A percentile compares a stretch with the other conserved stretches of the same genome.
phyloP scores from a whole-genome alignment of 2,797 vertebrate genomes.

The Microcaecilia unicolor region DNA sequence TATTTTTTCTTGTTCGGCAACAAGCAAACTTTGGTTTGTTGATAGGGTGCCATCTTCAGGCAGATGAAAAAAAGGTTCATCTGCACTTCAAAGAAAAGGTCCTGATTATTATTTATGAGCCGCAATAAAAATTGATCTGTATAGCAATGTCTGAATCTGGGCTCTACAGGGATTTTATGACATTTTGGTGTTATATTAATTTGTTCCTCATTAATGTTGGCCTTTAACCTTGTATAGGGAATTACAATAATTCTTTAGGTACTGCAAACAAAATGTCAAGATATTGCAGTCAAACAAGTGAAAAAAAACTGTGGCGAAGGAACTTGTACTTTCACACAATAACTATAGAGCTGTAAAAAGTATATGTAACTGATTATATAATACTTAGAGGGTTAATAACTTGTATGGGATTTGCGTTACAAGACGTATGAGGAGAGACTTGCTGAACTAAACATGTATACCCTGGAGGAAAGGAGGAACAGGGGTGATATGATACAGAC shows the following conservation, averaged over 20 bases:
- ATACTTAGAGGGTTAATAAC: no score
- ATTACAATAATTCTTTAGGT: conserved; percentile 21
- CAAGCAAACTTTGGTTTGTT: no score
- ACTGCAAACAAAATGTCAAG: background rate
- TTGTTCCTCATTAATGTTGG: conserved; percentile 35
- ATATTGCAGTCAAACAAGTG: conserved; percentile 10
- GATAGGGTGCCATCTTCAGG: conserved; percentile 56
- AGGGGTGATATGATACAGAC: no score
- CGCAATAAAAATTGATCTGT: conserved; percentile 51
- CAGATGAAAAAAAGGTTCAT: conserved; percentile 7
- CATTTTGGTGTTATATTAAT: conserved; percentile 35
- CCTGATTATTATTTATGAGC: conserved; percentile 39
- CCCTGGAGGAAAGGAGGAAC: no score
- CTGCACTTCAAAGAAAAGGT: background rate
- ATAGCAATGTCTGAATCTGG: conserved; percentile 17
- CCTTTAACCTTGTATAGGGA: conserved; percentile 24
- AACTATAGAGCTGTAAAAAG: no score
- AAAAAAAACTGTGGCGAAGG: no score
- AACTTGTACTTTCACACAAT: no score
- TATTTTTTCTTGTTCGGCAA: no score
- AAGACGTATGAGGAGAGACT: no score
- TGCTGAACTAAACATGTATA: no score
- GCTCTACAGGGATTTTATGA: conserved; percentile 20
- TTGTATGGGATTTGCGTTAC: no score
- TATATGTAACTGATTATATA: no score